Base-by-base conservation (phyloP, 2,888 invertebrate species). In the Cordilura impudica region DNA sequence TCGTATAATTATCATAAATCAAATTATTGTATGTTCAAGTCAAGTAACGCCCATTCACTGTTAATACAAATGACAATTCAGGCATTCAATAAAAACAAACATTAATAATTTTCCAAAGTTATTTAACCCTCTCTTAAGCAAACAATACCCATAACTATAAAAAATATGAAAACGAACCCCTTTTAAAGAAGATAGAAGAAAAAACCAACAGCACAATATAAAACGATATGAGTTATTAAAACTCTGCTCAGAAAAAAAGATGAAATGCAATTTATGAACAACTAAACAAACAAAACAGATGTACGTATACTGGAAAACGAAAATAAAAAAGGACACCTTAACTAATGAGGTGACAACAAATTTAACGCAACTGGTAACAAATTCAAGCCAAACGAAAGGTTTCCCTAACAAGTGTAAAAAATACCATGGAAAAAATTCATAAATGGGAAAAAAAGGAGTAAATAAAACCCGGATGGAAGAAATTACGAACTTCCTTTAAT, bases 261-360 rank as follows among this genome's bases (percentile, higher is more conserved):
- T 78, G 58, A 75, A 69, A 35, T 51, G 19, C 18, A 70, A 74
- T 56, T 43, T 75, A 23, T 61, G 51, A 19, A 29, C 53, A 21
- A 16, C 16, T 31, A 49, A 47, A 45, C 21, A 70, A 35, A 76
- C 35, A 71, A 82, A 82, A 81, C 83, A 83, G 83, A 83, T 83
- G 82, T 70, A 72, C 69, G 54, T 78, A 78, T 81, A 26, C 6
- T 6, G 26, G 26, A n/a, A 39, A 39, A 39, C 35, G 35, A n/a
- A 49, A 56, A 72, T 47, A 49, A 61, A 69, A 77, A 72, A 60
- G 60, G 60, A 43, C 82, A 83, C 82, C 85, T 79, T 85, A 84
- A 85, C 87, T 88, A 87, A 87, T 88, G 86, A 88, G 87, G 84
- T 87, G 87, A 85, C 86, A 87, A 85, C 86, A 87, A 87, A 86